Evolutionary conservation across 2,888 invertebrate species (phyloP), one percentile per base, ranked within the genome.

Genomic region (Synergus umbraculus): DNA sequence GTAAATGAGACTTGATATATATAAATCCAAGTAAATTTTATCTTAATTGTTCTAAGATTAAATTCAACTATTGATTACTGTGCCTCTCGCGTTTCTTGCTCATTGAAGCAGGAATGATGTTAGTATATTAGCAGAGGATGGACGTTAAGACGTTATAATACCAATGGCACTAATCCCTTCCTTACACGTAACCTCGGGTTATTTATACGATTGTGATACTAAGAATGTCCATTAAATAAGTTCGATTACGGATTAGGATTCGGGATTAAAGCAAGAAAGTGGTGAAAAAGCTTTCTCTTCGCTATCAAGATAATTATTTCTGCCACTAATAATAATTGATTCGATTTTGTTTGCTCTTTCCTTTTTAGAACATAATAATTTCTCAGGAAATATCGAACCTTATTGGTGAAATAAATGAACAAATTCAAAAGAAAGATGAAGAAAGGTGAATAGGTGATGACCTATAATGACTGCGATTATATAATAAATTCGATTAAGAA

Each of bases 61-160:
- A 44, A 44, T 9, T 44, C 44, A 44, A 44, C 10, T 44, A 44
- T 44, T 44, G 46, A 46, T 58, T 18, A 18, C 18, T 9, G 18
- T 41, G 5, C 13, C 29, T 29, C 7, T 2, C 5, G 15, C n/a
- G n/a, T 37, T 64, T 22, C 64, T 37, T 64, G 4, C 22, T 29
- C 29, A 64, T 18, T 13, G 2, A 64, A 41, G 7, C 15, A 15
- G 3, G 41, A 64, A 7, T 37, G 64, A 65, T 65, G 37, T 41
- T 65, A 15, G 9, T 1, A 37, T 37, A 29, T 29, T 8, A 37
- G 4, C 15, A 15, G 1, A 37, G 15, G 15, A 41, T 41, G 41
- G 37, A 65, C 65, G n/a, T 65, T 65, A 15, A 15, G 60, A 65
- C 64, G 13, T 65, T 13, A 37, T 64, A 43, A 66, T 41, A 43